Conservation (phyloP, 2,888 invertebrate species). For the Oligia fasciuncula region DNA sequence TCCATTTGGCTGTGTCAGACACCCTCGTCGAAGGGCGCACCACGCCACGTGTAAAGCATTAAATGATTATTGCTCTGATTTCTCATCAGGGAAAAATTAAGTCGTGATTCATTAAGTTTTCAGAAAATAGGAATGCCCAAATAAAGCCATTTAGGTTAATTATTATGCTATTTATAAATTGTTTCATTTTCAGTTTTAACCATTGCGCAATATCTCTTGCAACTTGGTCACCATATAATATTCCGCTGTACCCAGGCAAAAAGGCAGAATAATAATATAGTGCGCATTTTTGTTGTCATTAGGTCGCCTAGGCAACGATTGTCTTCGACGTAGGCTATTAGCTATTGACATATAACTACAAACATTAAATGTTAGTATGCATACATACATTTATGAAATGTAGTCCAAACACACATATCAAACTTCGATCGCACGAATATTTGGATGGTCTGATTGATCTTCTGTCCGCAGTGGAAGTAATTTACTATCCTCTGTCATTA, state of each 20-base stretch:
- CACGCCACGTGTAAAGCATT: conserved; percentile 2
- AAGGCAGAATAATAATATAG: conserved; percentile 47
- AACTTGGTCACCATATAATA: conserved; percentile 43
- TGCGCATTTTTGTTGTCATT: conserved; percentile 82
- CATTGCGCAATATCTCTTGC: background rate
- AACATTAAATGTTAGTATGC: conserved; percentile 70
- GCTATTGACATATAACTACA: conserved; percentile 85
- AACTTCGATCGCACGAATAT: conserved; percentile 78
- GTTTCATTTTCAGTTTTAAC: background rate
- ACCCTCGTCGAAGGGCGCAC: background rate
- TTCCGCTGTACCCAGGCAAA: conserved; percentile 21
- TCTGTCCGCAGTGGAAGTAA: conserved; percentile 69
- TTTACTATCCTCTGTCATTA: conserved; percentile 66
- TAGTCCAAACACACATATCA: conserved; percentile 78
- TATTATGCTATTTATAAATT: background rate
- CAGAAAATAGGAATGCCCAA: background rate
- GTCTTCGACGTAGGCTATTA: conserved; percentile 85
- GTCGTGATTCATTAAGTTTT: background rate
- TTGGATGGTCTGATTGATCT: conserved; percentile 77
- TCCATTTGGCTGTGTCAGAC: background rate
- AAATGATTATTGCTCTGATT: conserved; percentile 1
- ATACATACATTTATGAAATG: conserved; percentile 72
- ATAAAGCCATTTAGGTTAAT: background rate
- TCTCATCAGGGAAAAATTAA: background rate
- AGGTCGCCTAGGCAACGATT: conserved; percentile 82